A percentile compares a stretch with the other conserved stretches of the same genome.
These are phyloP conservation scores for Balearica regulorum DNA, from an alignment of 2,797 vertebrate genomes.

Conservation along the genomic window DNA sequence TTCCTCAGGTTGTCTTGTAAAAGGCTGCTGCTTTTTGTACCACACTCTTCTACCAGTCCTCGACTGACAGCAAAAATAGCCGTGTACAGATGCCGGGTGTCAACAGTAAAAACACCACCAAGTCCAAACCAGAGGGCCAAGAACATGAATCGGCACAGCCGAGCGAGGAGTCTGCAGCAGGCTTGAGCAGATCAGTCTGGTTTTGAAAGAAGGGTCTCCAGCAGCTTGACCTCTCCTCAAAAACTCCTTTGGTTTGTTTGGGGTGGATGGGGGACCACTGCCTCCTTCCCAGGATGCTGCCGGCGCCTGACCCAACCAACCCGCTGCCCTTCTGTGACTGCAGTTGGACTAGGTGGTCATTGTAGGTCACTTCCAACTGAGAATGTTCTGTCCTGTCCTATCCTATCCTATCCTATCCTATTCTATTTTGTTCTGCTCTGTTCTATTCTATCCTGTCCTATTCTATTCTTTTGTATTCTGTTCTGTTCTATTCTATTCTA, in stretches of 20 bases:
- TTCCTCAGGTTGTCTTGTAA: neutral
- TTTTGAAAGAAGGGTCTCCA: neutral
- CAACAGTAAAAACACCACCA: neutral
- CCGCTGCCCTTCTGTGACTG: neutral
- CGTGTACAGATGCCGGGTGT: neutral
- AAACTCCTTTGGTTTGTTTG: neutral
- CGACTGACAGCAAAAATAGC: neutral
- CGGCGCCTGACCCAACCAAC: accelerated
- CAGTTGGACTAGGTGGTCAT: neutral
- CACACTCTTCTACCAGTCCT: neutral
- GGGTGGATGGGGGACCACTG: neutral
- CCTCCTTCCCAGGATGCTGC: neutral
- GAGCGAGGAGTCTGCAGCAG: neutral
- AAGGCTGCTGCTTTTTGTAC: neutral
- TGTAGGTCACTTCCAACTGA: neutral
- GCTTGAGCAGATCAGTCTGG: neutral
- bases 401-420: no score
- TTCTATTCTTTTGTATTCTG: no score
- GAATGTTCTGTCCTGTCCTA: neutral
- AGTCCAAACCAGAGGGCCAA: neutral
- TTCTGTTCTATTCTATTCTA: no score
- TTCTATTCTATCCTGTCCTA: no score
- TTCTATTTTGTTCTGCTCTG: no score
- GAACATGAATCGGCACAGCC: accelerated
- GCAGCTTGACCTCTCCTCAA: neutral